These are phyloP conservation scores for Platysternon megacephalum DNA, from an alignment of 2,113 vertebrate genomes.

Conservation along the genomic window DNA sequence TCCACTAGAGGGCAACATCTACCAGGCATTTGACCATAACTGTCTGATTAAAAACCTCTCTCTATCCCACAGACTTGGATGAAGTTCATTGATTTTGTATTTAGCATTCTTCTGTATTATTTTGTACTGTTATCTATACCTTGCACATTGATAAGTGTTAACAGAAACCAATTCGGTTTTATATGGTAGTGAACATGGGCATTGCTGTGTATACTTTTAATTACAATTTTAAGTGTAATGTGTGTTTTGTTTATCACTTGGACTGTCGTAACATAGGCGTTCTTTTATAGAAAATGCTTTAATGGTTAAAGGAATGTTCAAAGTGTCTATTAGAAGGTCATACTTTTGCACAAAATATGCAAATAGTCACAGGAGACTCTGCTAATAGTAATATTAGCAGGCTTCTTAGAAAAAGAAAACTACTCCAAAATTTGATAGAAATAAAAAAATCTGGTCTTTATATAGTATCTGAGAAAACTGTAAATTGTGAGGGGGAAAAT, in stretches of 20 bases:
- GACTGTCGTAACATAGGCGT: not conserved
- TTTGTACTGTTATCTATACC: constrained; percentile 69
- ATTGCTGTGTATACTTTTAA: constrained; percentile 8
- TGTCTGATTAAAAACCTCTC: not conserved
- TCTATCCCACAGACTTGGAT: constrained; percentile 27
- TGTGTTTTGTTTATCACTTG: constrained; percentile 46
- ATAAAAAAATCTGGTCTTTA: constrained; percentile 12
- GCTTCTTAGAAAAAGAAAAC: not conserved
- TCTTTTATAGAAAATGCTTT: constrained; percentile 16
- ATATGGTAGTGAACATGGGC: not conserved
- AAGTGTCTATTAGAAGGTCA: constrained; percentile 9
- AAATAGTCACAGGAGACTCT: not conserved
- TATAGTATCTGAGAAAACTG: not conserved
- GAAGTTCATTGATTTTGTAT: constrained; percentile 58
- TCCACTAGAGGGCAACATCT: constrained; percentile 81
- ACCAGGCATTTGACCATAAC: constrained; percentile 27
- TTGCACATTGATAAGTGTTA: constrained; percentile 62
- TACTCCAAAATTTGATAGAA: not conserved
- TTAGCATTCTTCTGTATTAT: constrained; percentile 42
- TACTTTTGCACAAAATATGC: not conserved
- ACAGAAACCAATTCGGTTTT: constrained; percentile 43
- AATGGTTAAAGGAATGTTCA: accelerated
- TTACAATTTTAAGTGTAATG: constrained; percentile 46
- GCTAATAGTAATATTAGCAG: not conserved
- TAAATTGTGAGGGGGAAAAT: not conserved